Evolutionary conservation across 2,888 invertebrate species (phyloP), one percentile per base, ranked within the genome.

Genomic region (Cerastis leucographa): DNA sequence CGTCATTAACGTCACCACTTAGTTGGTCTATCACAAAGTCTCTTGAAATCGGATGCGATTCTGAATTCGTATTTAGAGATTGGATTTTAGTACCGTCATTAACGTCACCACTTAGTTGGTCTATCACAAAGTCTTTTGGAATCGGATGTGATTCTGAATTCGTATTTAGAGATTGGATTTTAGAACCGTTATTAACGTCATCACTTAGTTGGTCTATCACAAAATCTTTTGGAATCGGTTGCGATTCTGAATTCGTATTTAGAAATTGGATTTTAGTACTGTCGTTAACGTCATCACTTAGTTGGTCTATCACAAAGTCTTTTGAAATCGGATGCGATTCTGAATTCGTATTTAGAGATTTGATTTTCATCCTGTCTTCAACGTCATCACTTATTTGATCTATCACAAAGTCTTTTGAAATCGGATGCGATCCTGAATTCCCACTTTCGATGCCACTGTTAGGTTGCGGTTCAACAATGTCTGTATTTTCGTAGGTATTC

Each of bases 401-500:
- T 42, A 59, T 19, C 19, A 59, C 29, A 8, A 59, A 59, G 9
- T 59, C 59, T 29, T 59, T 59, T 59, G 42, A 22, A 35, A 61
- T 62, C 22, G 35, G 35, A 35, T 35, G 22, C 35, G 61, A 40
- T 22, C 35, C 40, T 22, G 22, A n/a, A 64, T 64, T 64, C 14
- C 42, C 17, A n/a, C 14, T 42, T 42, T 64, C 42, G n/a, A 42
- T n/a, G n/a, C n/a, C 42, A 42, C 42, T 64, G 8, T 64, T 42
- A 17, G 42, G n/a, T 64, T 64, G 64, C 42, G 42, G 44, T 64
- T n/a, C 64, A 42, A 64, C 64, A 42, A 17, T 42, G 42, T 64
- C 64, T 64, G 42, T 42, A 64, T 42, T 42, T 64, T 64, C 64
- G n/a, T 64, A 64, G 64, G 17, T 25, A n/a, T 64, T n/a, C 1